These are phyloP conservation scores for Aporrectodea caliginosa DNA, from an alignment of 1,140 invertebrate genomes.

Conservation along the genomic window DNA sequence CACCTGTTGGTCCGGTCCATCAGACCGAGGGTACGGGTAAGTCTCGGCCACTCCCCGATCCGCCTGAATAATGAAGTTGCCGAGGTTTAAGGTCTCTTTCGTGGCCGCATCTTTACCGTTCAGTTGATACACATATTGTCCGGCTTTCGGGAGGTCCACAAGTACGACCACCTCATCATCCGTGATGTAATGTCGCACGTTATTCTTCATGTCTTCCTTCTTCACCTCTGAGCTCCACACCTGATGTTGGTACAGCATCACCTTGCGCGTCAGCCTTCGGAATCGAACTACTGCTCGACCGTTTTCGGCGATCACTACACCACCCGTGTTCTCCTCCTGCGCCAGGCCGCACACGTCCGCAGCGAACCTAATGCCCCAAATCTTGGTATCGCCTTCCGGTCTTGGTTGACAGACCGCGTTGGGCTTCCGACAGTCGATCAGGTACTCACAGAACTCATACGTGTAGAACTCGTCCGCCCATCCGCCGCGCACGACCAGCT, in stretches of 20 bases:
- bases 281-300: constrained; percentile 20
- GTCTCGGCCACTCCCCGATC: constrained; percentile 7
- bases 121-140: constrained; percentile 18
- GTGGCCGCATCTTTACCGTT: not conserved
- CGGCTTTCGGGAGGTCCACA: not conserved
- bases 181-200: constrained; percentile 20
- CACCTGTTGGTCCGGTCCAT: constrained; percentile 17
- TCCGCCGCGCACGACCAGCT: constrained; percentile 14
- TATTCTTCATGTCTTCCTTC: constrained; percentile 10
- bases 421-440: constrained; percentile 24
- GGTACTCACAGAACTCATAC: constrained; percentile 11
- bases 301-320: constrained; percentile 11
- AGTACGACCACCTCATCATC: constrained; percentile 16
- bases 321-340: constrained; percentile 14
- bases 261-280: not conserved
- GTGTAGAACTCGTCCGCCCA: not conserved
- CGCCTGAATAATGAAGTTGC: constrained; percentile 16
- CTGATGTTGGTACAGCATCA: not conserved
- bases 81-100: not conserved
- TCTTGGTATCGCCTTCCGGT: not conserved
- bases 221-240: not conserved
- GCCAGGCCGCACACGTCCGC: constrained; percentile 11
- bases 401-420: constrained; percentile 19
- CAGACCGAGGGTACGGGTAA: not conserved
- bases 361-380: constrained; percentile 9